Evolutionary conservation across 92 coral and sea anemone species (phyloP).

Genomic region (Epizoanthus rinbou): DNA sequence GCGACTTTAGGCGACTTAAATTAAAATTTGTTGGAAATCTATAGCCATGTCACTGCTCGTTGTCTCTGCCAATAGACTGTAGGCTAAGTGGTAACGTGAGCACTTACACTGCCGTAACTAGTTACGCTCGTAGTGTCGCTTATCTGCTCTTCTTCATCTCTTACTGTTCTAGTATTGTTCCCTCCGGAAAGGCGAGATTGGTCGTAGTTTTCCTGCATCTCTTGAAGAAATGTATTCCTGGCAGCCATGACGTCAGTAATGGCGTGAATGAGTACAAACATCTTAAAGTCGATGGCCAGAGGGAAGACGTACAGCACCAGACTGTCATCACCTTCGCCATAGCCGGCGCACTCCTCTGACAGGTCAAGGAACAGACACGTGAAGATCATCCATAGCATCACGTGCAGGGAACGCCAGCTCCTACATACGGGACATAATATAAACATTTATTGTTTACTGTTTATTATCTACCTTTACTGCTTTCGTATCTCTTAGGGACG

Average conservation of each 20-base stretch:
- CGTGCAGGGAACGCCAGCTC: constrained; percentile 66
- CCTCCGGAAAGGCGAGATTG: background rate
- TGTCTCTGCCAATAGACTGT: background rate
- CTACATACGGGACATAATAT: constrained; percentile 12
- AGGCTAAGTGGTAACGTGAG: background rate
- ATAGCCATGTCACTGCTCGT: too few species aligned
- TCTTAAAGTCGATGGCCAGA: constrained; percentile 74
- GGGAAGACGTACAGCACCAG: constrained; percentile 60
- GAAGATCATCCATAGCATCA: constrained; percentile 64
- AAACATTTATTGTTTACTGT: background rate
- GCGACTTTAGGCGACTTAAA: too few species aligned
- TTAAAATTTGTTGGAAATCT: too few species aligned
- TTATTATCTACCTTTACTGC: too few species aligned
- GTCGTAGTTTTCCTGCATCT: constrained; percentile 27
- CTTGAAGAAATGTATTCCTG: constrained; percentile 46
- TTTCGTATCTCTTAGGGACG: too few species aligned
- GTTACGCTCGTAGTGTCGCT: background rate
- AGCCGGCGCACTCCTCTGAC: constrained; percentile 56
- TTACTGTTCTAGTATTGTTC: background rate
- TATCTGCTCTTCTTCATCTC: background rate
- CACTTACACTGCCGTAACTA: background rate
- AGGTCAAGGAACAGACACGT: constrained; percentile 53
- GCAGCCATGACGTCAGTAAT: constrained; percentile 48
- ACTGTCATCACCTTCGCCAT: constrained; percentile 42
- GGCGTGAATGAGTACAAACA: constrained; percentile 66